Evolutionary conservation across 2,113 vertebrate species (phyloP).

Genomic region (Myotis brandtii): DNA sequence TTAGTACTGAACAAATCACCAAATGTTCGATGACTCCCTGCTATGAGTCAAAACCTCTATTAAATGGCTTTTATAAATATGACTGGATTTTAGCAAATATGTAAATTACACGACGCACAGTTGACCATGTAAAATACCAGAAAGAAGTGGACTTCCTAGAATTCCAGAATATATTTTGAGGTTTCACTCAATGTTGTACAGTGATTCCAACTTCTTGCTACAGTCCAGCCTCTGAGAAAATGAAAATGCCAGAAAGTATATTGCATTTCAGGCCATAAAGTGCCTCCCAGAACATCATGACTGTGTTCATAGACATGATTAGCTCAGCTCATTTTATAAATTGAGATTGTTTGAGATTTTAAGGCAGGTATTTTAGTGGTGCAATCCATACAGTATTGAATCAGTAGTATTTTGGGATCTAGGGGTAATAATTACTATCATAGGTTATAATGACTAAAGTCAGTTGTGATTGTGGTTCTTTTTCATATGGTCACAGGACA

Average conservation of each 20-base stretch:
- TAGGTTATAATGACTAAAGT: not conserved
- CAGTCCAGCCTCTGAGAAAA: not conserved
- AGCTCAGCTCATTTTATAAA: not conserved
- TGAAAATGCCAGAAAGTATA: not conserved
- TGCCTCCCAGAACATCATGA: not conserved
- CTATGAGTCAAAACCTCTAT: not conserved
- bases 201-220: not conserved
- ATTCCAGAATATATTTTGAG: not conserved
- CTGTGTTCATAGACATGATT: not conserved
- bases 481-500: not conserved
- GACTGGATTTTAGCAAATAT: not conserved
- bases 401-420: not conserved
- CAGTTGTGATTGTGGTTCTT: not conserved
- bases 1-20: constrained; percentile 14
- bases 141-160: not conserved
- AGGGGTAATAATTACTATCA: not conserved
- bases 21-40: not conserved
- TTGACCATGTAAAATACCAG: not conserved
- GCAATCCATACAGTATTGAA: not conserved
- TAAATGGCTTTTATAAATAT: not conserved
- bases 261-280: not conserved
- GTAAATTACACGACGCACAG: not conserved
- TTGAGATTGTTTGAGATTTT: not conserved
- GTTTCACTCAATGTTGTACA: not conserved
- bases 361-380: not conserved